These are phyloP conservation scores for Sitophilus oryzae DNA, from an alignment of 1,140 invertebrate genomes.

Conservation along the genomic window DNA sequence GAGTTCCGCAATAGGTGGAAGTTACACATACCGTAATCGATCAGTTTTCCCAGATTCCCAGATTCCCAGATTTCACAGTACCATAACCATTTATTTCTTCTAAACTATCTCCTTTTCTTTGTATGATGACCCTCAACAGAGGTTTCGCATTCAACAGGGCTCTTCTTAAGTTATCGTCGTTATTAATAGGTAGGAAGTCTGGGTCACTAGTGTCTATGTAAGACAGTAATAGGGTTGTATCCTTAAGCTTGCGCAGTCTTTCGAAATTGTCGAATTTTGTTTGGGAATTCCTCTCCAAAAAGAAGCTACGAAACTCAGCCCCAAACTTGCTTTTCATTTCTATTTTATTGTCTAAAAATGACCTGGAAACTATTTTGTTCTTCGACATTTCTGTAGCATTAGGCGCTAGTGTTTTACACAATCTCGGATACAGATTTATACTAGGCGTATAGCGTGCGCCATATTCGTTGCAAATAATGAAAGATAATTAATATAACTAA, in stretches of 20 bases:
- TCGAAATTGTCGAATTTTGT: conserved; percentile 87
- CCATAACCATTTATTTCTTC: conserved; percentile 81
- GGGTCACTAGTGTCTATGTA: conserved; percentile 95
- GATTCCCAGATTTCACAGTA: conserved; percentile 69
- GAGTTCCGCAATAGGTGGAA: conserved; percentile 97
- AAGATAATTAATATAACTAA: too few relatives aligned
- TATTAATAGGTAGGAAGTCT: conserved; percentile 96
- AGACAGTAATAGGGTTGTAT: conserved; percentile 85
- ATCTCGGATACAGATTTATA: too few relatives aligned
- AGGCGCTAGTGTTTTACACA: background rate
- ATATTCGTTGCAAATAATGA: too few relatives aligned
- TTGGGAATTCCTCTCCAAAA: conserved; percentile 65
- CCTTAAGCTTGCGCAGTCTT: conserved; percentile 76
- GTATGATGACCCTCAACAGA: conserved; percentile 83
- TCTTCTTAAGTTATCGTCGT: conserved; percentile 90
- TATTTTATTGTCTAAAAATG: conserved; percentile 56
- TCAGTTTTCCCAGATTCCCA: conserved; percentile 78
- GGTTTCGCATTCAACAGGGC: conserved; percentile 81
- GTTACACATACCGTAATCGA: conserved; percentile 90
- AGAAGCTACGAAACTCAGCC: conserved; percentile 94
- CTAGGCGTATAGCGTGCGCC: too few relatives aligned
- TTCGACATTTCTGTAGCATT: conserved; percentile 55
- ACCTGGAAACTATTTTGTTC: conserved; percentile 54
- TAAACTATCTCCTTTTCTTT: conserved; percentile 83
- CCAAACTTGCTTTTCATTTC: conserved; percentile 86